Base-by-base conservation (phyloP, 1,140 invertebrate species). In the Acromyrmex heyeri region DNA sequence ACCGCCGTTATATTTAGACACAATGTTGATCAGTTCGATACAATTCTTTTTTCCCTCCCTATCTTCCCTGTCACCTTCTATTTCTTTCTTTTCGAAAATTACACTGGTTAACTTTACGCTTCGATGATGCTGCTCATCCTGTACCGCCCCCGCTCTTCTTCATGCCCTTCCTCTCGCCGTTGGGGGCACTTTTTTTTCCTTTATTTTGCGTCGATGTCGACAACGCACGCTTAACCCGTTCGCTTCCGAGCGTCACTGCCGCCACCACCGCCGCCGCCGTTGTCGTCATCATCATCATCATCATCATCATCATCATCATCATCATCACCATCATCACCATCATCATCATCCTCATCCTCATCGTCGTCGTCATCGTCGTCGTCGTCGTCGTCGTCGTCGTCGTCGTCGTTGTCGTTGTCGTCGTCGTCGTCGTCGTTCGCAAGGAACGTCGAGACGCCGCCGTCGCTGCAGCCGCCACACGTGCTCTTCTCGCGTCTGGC, bases 401-500 rank as follows among this genome's bases (percentile, higher is more conserved):
- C 50, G 4, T 44, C 44, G 3, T 53, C 73, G 59, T 91, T 61
- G 77, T n/a, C 62, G 5, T 69, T 18, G 21, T 65, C 67, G 38
- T 69, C 12, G 61, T 78, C 34, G 59, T 77, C 78, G 77, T 69
- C 65, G 67, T 73, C 62, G 86, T 78, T 65, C 73, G 44, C 34
- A 57, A 82, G 76, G 69, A 77, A 85, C 87, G 86, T 87, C 89
- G 88, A 65, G 89, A 92, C 87, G 88, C 79, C 88, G 90, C 86
- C 70, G 90, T 85, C 86, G 87, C 10, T 62, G 34, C 53, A 70
- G 79, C 24, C 79, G 67, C 83, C 76, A 88, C 86, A 92, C 93
- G 92, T 92, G 92, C 89, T 91, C 70, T 21, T 86, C 61, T 78
- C 86, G 77, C 70, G 79, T 34, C 88, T 90, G 89, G 75, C 88